Evolutionary conservation across 2,113 vertebrate species (phyloP), one percentile per base, ranked within the genome.

Genomic region (Cromileptes altivelis): DNA sequence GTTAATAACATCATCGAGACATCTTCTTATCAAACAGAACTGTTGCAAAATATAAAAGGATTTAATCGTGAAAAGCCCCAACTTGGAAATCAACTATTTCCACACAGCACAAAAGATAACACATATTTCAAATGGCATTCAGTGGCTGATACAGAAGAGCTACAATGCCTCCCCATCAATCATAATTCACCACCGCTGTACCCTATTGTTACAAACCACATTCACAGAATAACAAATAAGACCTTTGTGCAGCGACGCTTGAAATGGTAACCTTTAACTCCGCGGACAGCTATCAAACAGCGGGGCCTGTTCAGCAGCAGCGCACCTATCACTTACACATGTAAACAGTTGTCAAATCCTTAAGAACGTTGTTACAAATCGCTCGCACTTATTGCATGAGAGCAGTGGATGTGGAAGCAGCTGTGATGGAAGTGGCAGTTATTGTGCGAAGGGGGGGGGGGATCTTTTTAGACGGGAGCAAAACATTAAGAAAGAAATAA

Each of bases 201-300:
- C 40, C 74, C 82, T 45, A 82, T 92, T 93, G 91, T 92, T 84
- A 80, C 18, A 74, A 87, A 69, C 71, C 79, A 76, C 90, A 86
- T 89, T 90, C 85, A 89, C 40, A 88, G 87, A 86, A 88, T 84
- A 86, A 90, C 89, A 91, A 92, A 91, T 87, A 87, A 85, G 81
- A 89, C 90, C 84, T 92, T 93, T 93, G 91, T 89, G 93, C 92
- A 85, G 82, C 2, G 88, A 76, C 12, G 90, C 91, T 85, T 92
- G 89, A 91, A 93, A 93, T 85, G 81, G 85, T 93, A 93, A 95
- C 93, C 93, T 94, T 95, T 93, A 92, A 88, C 88, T 89, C 83
- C 12, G 76, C 81, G 88, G 81, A 82, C 80, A 45, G 86, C 86
- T 80, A 79, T 92, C 90, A 91, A 88, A 92, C 87, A 77, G 78